Base-by-base conservation (phyloP, 2,888 invertebrate genomes). In the Eledone cirrhosa region DNA sequence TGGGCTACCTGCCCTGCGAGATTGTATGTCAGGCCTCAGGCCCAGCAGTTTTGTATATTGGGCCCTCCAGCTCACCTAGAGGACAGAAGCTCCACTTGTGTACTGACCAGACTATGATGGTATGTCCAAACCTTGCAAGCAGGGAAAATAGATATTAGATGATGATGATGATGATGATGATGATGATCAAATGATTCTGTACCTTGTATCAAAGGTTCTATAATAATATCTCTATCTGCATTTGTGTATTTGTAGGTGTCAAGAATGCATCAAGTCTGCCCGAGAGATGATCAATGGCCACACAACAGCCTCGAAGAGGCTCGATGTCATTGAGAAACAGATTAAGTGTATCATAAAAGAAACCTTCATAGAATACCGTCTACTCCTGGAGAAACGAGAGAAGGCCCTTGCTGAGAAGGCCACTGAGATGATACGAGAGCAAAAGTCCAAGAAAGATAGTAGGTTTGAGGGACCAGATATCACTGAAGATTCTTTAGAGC, bases 281-380 rank as follows among this genome's bases (percentile, higher is more conserved):
- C 31, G 41, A 19, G 72, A 72, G 41, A 31, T 72, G 11, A 31
- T 72, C 11, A 72, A 31, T 33, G 72, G 72, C n/a, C 72, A 72
- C 41, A 41, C 31, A 41, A 88, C 87, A 80, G 85, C 85, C 5
- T 87, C 87, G 7, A 88, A 88, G 79, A 82, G 86, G n/a, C 81
- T 88, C 14, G 88, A 88, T 77, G 79, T 88, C n/a, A 81, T 85
- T 13, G 88, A 88, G 78, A 81, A 87, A 33, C 85, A 86, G 63
- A 77, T 88, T 16, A 80, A 84, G 41, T 80, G 82, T 41, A 83
- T 84, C 67, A 87, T 88, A 47, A 87, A 87, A 78, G 88, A 88
- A 79, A 87, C 87, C 3, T 88, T 88, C 80, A 88, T 88, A 47
- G 88, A 88, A 76, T 88, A 86, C 77, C 82, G 87, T 78, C 83